phyloP scores from a whole-genome alignment of 2,113 vertebrate species.

The Dendropsophus ebraccatus region DNA sequence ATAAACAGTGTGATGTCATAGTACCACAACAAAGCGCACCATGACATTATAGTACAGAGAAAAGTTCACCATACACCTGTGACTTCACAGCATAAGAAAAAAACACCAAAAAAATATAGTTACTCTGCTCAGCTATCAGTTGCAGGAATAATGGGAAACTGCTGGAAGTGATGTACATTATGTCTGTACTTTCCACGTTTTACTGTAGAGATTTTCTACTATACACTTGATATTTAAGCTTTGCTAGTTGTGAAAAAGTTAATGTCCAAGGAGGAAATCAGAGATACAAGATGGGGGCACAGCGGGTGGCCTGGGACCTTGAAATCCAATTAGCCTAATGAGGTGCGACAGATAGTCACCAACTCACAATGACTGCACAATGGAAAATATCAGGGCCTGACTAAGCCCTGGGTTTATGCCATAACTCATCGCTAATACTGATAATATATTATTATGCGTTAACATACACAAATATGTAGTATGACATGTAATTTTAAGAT shows the following conservation, averaged over 20 bases:
- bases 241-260: slow-evolving; percentile 21
- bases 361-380: slow-evolving; percentile 18
- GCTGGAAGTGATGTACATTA: background rate
- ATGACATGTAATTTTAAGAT: too few species aligned
- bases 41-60: too few species aligned
- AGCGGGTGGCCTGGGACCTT: slow-evolving; percentile 34
- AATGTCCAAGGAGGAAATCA: slow-evolving; percentile 31
- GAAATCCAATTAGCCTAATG: slow-evolving; percentile 49
- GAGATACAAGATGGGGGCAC: slow-evolving; percentile 2
- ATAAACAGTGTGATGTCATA: too few species aligned
- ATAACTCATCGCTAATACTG: background rate
- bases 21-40: too few species aligned
- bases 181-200: background rate
- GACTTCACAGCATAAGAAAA: background rate
- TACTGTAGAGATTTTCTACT: background rate
- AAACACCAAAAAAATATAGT: too few species aligned
- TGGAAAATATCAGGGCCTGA: slow-evolving; percentile 8
- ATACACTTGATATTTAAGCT: slow-evolving; percentile 4
- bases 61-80: too few species aligned
- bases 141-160: background rate
- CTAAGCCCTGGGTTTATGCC: background rate
- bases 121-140: background rate
- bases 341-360: slow-evolving; percentile 35
- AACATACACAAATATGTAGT: too few species aligned
- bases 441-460: background rate